A percentile compares a stretch with the other conserved stretches of the same genome.
These are phyloP conservation scores for Drepanosiphum platanoidis DNA, from an alignment of 2,888 invertebrate genomes.

Conservation along the genomic window DNA sequence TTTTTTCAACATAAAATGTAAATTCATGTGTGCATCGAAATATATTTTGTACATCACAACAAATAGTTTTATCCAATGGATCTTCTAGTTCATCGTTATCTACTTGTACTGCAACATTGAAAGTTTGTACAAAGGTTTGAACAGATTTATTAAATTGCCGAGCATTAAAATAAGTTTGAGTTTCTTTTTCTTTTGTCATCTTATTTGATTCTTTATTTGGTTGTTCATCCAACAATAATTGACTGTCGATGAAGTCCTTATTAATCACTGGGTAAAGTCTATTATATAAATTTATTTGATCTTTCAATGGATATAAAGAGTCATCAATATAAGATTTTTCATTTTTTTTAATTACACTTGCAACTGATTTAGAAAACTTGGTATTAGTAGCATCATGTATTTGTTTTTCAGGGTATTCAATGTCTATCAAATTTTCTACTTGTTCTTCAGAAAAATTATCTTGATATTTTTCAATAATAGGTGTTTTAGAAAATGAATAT, in stretches of 20 bases:
- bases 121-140: conserved; percentile 30
- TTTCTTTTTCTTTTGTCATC: conserved; percentile 26
- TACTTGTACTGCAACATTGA: conserved; percentile 39
- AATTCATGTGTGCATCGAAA: conserved; percentile 55
- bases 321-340: neutral
- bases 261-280: neutral
- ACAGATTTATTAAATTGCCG: conserved; percentile 32
- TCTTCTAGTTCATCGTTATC: conserved; percentile 42
- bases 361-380: neutral
- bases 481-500: conserved; percentile 42
- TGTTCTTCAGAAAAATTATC: conserved; percentile 4
- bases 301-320: neutral
- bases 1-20: conserved; percentile 52
- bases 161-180: conserved; percentile 28
- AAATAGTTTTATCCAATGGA: conserved; percentile 5
- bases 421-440: neutral
- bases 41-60: conserved; percentile 52
- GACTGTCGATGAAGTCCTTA: neutral
- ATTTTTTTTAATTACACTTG: neutral
- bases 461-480: conserved; percentile 10
- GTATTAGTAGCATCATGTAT: neutral
- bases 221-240: neutral
- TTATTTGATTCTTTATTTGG: neutral
- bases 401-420: neutral
- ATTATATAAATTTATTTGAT: conserved; percentile 1